Percentiles rank a stretch among this genome's conserved stretches.
These are phyloP conservation scores for Phalacrocorax pelagicus DNA, from an alignment of 2,113 vertebrate genomes.

Conservation along the genomic window DNA sequence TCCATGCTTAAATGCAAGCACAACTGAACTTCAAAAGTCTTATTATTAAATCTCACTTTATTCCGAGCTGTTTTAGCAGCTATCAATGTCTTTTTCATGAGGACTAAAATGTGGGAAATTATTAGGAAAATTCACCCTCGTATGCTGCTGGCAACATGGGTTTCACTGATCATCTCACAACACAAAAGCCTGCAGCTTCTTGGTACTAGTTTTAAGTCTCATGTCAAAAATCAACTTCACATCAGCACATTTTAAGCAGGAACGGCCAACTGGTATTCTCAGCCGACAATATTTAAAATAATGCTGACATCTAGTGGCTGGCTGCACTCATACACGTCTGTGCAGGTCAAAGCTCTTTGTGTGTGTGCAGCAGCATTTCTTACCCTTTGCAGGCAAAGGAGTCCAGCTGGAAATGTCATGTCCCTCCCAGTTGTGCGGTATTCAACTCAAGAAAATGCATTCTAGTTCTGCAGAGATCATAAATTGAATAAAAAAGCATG, in stretches of 20 bases:
- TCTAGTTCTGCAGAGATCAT: neutral
- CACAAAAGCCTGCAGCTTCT: neutral
- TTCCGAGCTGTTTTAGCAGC: neutral
- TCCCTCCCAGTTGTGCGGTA: neutral
- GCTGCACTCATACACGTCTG: accelerated
- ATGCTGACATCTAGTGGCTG: conserved; percentile 63
- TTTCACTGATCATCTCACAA: neutral
- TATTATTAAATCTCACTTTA: neutral
- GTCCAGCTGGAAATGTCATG: neutral
- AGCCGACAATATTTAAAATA: neutral
- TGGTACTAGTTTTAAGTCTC: neutral
- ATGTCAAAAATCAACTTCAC: neutral
- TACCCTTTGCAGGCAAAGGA: neutral
- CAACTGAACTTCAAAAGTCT: neutral
- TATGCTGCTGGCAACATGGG: neutral
- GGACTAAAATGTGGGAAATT: neutral
- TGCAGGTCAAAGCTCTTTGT: accelerated
- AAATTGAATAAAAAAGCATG: neutral
- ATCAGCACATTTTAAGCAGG: neutral
- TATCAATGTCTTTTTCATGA: neutral
- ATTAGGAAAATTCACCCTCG: neutral
- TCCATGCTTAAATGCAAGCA: neutral
- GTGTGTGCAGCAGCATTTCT: accelerated
- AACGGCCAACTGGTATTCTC: accelerated
- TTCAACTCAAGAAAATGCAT: neutral